Percentiles rank a stretch among this genome's conserved stretches.
These are phyloP conservation scores for Calvadosia cruxmelitensis DNA, from an alignment of 30 jellyfish, hydroid and myxozoan genomes.

Conservation along the genomic window DNA sequence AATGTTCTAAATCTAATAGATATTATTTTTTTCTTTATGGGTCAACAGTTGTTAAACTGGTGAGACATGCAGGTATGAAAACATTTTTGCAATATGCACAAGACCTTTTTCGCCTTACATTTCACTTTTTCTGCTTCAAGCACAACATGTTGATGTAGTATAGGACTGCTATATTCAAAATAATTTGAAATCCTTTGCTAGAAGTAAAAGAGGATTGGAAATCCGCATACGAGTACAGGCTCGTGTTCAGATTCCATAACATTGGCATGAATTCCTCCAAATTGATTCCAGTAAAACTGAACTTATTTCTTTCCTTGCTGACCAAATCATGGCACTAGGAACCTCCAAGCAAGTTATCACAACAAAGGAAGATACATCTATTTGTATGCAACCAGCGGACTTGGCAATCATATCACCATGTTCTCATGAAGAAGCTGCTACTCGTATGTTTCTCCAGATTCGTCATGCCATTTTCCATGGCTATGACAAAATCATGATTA, in stretches of 20 bases:
- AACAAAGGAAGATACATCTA: neutral
- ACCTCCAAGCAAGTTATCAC: neutral
- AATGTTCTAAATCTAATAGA: neutral
- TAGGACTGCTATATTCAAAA: conserved; percentile 18
- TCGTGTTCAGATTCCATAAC: conserved; percentile 13
- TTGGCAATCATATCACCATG: conserved; percentile 12
- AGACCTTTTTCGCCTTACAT: conserved; percentile 2
- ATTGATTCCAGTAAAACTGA: conserved; percentile 35
- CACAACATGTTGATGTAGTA: conserved; percentile 26
- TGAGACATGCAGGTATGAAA: conserved; percentile 3
- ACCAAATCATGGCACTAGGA: neutral
- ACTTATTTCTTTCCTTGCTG: conserved; percentile 33
- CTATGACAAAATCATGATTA: conserved; percentile 4
- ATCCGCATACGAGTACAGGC: conserved; percentile 9
- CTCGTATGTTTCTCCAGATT: conserved; percentile 17
- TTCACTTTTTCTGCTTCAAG: neutral
- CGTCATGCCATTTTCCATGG: conserved; percentile 22
- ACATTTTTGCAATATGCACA: conserved; percentile 11
- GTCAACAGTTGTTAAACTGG: conserved; percentile 18
- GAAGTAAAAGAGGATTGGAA: conserved; percentile 24
- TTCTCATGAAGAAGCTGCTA: conserved; percentile 33
- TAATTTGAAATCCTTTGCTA: conserved; percentile 13
- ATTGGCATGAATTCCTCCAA: conserved; percentile 48
- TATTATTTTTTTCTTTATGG: conserved; percentile 16
- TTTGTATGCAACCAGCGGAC: conserved; percentile 6